Evolutionary conservation across 2,797 vertebrate genomes (phyloP).

Genomic region (Sphaeramia orbicularis): DNA sequence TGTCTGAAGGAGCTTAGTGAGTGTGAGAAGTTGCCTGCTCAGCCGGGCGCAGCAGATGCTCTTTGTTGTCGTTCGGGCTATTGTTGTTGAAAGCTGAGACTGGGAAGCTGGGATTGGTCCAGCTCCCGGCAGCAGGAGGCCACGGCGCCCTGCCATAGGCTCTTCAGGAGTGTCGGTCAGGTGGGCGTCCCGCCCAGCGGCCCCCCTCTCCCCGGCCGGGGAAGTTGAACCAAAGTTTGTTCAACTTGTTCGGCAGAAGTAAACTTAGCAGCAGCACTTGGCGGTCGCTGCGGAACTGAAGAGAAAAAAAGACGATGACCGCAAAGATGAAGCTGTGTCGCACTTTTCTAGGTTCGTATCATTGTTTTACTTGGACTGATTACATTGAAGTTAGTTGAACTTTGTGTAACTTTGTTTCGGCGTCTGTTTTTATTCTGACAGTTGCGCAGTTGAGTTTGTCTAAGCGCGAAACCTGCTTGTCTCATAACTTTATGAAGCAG

Average conservation of each 20-base stretch:
- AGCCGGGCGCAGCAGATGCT: constrained; percentile 70
- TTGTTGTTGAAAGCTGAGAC: constrained; percentile 83
- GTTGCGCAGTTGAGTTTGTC: not conserved
- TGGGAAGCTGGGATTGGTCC: constrained; percentile 81
- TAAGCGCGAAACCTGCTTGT: not conserved
- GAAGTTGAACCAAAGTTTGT: constrained; percentile 88
- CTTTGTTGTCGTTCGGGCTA: constrained; percentile 80
- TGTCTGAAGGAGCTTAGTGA: constrained; percentile 40
- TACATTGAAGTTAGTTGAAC: constrained; percentile 1
- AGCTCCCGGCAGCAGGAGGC: constrained; percentile 71
- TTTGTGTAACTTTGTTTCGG: constrained; percentile 16
- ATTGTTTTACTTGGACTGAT: constrained; percentile 7
- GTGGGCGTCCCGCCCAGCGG: constrained; percentile 20
- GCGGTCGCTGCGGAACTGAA: constrained; percentile 64
- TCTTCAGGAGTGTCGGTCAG: constrained; percentile 47
- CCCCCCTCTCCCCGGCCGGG: constrained; percentile 55
- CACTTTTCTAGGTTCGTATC: constrained; percentile 93
- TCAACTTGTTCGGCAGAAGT: constrained; percentile 86
- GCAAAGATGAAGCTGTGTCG: constrained; percentile 93
- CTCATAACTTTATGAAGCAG: not conserved
- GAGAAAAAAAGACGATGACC: constrained; percentile 44
- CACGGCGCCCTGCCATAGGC: constrained; percentile 84
- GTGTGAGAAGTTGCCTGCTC: constrained; percentile 63
- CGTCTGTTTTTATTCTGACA: constrained; percentile 9
- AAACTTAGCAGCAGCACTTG: constrained; percentile 72